Evolutionary conservation across 2,113 vertebrate species (phyloP).

Genomic region (Stomatorhinus ivindoensis): DNA sequence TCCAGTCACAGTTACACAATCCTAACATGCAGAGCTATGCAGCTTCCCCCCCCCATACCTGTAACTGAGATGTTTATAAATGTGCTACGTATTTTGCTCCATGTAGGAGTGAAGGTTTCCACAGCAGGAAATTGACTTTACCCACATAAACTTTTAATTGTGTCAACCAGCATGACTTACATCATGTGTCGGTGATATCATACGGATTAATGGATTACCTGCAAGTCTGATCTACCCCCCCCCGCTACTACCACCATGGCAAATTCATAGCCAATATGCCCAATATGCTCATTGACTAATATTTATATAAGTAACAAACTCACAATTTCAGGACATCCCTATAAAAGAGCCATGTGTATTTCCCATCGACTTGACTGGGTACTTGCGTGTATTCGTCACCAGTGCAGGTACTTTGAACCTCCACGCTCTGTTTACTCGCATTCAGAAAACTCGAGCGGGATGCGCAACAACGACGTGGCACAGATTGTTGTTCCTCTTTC

Average conservation of each 20-base stretch:
- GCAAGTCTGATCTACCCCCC: not conserved
- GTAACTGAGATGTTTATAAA: not conserved
- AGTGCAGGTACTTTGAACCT: conserved; percentile 9
- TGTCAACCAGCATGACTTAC: not conserved
- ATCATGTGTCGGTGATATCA: not conserved
- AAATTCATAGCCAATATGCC: not conserved
- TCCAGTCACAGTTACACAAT: not conserved
- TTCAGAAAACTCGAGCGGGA: not conserved
- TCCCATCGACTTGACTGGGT: not conserved
- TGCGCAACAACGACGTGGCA: conserved; percentile 23
- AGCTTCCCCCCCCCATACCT: not conserved
- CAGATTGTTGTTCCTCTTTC: conserved; percentile 52
- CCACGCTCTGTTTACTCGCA: not conserved
- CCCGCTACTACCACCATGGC: not conserved
- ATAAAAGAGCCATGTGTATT: not conserved
- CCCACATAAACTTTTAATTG: not conserved
- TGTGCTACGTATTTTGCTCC: not conserved
- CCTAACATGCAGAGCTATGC: not conserved
- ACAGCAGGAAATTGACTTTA: not conserved
- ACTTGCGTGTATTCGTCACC: not conserved
- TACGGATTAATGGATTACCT: not conserved
- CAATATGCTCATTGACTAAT: not conserved
- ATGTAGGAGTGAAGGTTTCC: not conserved
- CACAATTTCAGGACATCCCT: not conserved
- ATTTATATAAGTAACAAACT: conserved; percentile 4